Evolutionary conservation across 1,140 invertebrate genomes (phyloP).

Genomic region (Metopolophium dirhodum): DNA sequence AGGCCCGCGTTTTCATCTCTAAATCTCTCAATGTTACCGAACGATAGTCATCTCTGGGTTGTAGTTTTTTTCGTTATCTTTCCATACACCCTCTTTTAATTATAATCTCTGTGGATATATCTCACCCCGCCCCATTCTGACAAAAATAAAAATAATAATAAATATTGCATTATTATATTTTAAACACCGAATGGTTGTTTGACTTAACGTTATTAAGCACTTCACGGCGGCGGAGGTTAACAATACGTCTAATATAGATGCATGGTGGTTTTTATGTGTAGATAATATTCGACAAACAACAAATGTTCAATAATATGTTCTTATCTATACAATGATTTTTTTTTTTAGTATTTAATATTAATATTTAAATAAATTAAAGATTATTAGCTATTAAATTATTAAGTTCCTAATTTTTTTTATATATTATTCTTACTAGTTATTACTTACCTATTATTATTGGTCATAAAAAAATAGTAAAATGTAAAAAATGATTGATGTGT

Average conservation of each 20-base stretch:
- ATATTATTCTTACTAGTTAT: not conserved
- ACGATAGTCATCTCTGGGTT: slow-evolving; percentile 50
- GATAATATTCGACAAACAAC: not conserved
- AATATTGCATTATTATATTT: slow-evolving; percentile 24
- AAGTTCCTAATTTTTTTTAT: not conserved
- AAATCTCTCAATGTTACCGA: slow-evolving; percentile 55
- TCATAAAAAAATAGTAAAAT: not conserved
- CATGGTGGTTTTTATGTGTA: not conserved
- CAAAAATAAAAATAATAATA: slow-evolving; percentile 23
- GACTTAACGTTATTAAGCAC: not conserved
- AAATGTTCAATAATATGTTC: not conserved
- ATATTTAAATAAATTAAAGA: not conserved
- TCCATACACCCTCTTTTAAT: slow-evolving; percentile 46
- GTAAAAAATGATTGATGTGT: not conserved
- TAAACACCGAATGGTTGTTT: not conserved
- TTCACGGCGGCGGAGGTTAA: not conserved
- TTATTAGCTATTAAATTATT: not conserved
- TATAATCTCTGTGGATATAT: slow-evolving; percentile 43
- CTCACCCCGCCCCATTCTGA: not conserved
- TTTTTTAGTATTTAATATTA: not conserved
- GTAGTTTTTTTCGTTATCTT: slow-evolving; percentile 45
- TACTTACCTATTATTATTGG: not conserved
- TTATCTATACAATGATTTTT: not conserved
- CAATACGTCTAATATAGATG: not conserved
- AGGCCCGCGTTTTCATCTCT: slow-evolving; percentile 42